Base-by-base conservation (phyloP, 2,797 vertebrate genomes). In the Enteromius fasciolatus region DNA sequence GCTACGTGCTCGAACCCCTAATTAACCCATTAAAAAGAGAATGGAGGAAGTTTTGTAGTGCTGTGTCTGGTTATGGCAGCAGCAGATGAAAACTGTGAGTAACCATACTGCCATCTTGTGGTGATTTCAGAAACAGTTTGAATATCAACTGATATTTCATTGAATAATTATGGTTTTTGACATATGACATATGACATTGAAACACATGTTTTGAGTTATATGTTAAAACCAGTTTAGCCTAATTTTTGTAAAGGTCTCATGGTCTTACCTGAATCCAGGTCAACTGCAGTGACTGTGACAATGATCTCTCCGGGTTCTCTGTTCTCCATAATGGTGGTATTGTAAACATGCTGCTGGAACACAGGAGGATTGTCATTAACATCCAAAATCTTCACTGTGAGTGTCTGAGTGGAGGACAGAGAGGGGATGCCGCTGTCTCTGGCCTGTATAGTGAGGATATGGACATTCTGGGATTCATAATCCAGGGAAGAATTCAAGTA, bases 181-280 rank as follows among this genome's bases (percentile, higher is more conserved):
- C 2, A 36, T 36, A 33, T 33, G 33, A 33, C 33, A 33, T 33
- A 36, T 36, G 5, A 7, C 33, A 36, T 36, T 36, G 33, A 36
- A 36, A 36, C 33, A 36, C 33, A 36, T 2, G 2, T 41, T 41
- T 41, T 5, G 15, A 36, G 50, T 41, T 75, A 39, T 25, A 41
- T 75, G 33, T 20, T 25, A 28, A 41, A 61, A 15, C 41, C 11
- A 61, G 5, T 6, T 39, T 3, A 52, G 72, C 31, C 36, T 7
- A 44, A 76, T 18, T 44, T 18, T 28, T 44, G 52, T n/a, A 8
- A 41, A 31, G 23, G 14, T 41, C 48, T 14, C 17, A 79, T 12
- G 10, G 33, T 39, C 20, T 44, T 93, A 99, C 98, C 97, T 93
- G 96, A 94, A 89, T 99, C 97, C 82, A 78, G 72, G 83, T 98